phyloP scores from a whole-genome alignment of 2,113 vertebrate species.

The Odontophorus gujanensis region DNA sequence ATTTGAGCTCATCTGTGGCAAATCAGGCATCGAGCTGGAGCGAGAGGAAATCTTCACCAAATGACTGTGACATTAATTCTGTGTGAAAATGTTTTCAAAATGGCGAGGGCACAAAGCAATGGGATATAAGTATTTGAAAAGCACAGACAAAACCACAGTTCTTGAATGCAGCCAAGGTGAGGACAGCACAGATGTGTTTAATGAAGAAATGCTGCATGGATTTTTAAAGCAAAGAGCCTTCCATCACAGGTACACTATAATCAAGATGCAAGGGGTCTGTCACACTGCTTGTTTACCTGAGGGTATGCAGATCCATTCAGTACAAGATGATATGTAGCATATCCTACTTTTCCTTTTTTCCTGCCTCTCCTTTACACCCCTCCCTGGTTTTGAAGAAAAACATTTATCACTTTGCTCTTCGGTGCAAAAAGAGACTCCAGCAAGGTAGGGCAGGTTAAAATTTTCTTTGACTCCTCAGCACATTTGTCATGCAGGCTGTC shows the following conservation, averaged over 20 bases:
- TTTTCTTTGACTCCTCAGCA: constrained; percentile 75
- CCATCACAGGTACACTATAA: neutral
- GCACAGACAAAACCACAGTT: neutral
- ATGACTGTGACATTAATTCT: neutral
- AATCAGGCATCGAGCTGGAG: neutral
- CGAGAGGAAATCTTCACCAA: neutral
- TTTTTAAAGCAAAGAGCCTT: constrained; percentile 8
- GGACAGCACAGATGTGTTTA: neutral
- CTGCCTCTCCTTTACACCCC: neutral
- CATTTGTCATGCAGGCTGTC: constrained; percentile 75
- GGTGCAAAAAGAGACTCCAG: constrained; percentile 52
- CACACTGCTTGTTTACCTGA: neutral
- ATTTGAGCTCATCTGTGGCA: neutral
- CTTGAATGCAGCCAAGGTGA: neutral
- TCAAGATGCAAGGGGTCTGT: neutral
- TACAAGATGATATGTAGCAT: neutral
- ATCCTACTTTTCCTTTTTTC: neutral
- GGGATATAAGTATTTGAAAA: neutral
- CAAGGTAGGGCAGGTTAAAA: constrained; percentile 74
- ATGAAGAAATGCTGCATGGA: neutral
- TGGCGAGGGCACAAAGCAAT: accelerated
- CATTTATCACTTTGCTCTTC: constrained; percentile 65
- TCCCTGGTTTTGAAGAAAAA: constrained; percentile 21
- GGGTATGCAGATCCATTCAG: neutral
- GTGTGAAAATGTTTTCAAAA: neutral